These are phyloP conservation scores for Ageneiosus marmoratus DNA, from an alignment of 2,113 vertebrate species.

Conservation along the genomic window DNA sequence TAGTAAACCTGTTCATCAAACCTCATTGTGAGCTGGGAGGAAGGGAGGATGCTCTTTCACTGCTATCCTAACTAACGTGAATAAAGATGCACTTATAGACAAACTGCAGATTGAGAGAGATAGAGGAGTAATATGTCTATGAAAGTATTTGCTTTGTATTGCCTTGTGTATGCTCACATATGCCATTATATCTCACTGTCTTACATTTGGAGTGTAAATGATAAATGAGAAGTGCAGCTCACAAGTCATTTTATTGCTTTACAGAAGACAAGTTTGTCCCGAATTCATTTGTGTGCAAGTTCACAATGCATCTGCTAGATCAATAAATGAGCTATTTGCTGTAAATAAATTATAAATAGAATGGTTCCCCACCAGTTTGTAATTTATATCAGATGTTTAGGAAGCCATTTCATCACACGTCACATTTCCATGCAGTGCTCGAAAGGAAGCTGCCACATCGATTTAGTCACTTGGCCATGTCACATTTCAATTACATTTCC, in stretches of 20 bases:
- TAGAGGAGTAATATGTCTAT: constrained; percentile 1
- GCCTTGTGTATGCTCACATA: neutral
- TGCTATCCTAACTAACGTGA: neutral
- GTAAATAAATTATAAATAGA: constrained; percentile 1
- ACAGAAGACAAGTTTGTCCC: neutral
- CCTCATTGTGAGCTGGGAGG: constrained; percentile 28
- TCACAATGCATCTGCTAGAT: neutral
- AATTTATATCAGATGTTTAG: neutral
- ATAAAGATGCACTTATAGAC: constrained; percentile 1
- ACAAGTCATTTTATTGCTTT: constrained; percentile 2
- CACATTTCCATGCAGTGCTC: neutral
- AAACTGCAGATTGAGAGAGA: constrained; percentile 6
- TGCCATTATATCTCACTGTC: constrained; percentile 13
- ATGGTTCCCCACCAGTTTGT: neutral
- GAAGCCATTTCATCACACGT: neutral
- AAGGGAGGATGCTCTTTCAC: neutral
- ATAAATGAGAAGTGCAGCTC: constrained; percentile 30
- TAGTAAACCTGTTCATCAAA: constrained; percentile 57
- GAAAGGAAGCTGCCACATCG: neutral
- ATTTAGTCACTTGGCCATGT: constrained; percentile 7
- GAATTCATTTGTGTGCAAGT: neutral
- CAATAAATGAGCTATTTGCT: constrained; percentile 6
- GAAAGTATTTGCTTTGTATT: constrained; percentile 4
- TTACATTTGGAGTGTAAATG: constrained; percentile 34
- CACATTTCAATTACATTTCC: constrained; percentile 33